Evolutionary conservation across 2,888 invertebrate genomes (phyloP).

Genomic region (Cynaeus angustus): DNA sequence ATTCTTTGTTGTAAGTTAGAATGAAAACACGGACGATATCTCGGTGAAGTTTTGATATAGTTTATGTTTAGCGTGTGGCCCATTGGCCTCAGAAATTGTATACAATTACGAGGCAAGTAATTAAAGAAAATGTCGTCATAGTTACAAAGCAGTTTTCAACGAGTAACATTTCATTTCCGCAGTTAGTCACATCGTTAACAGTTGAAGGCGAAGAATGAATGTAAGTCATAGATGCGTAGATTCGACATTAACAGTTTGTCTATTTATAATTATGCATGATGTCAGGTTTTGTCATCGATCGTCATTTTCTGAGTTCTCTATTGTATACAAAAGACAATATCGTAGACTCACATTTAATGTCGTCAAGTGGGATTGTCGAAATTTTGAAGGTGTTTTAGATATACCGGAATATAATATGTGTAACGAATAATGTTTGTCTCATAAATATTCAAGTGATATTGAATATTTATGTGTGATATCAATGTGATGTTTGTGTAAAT

Average conservation of each 20-base stretch:
- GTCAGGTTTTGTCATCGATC: constrained; percentile 11
- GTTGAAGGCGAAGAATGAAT: background rate
- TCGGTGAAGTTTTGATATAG: no score
- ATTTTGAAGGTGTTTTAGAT: constrained; percentile 27
- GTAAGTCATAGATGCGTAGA: background rate
- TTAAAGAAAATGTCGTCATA: constrained; percentile 27
- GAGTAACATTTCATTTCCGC: constrained; percentile 21
- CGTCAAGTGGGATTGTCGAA: constrained; percentile 24
- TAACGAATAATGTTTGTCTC: constrained; percentile 35
- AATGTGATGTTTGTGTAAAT: constrained; percentile 37
- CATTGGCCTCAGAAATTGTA: background rate
- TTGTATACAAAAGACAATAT: background rate
- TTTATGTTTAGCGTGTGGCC: no score
- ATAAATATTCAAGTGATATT: constrained; percentile 44
- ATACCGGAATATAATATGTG: constrained; percentile 16
- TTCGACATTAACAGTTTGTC: background rate
- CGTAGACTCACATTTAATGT: background rate
- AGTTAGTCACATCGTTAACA: constrained; percentile 11
- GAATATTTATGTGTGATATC: constrained; percentile 44
- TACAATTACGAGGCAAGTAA: constrained; percentile 14
- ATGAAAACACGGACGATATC: no score
- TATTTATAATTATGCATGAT: constrained; percentile 17
- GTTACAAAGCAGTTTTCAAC: constrained; percentile 15
- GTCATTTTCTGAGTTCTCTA: constrained; percentile 1
- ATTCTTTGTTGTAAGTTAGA: no score